phyloP scores from a whole-genome alignment of 2,113 vertebrate species.

The Thalassoma bifasciatum region DNA sequence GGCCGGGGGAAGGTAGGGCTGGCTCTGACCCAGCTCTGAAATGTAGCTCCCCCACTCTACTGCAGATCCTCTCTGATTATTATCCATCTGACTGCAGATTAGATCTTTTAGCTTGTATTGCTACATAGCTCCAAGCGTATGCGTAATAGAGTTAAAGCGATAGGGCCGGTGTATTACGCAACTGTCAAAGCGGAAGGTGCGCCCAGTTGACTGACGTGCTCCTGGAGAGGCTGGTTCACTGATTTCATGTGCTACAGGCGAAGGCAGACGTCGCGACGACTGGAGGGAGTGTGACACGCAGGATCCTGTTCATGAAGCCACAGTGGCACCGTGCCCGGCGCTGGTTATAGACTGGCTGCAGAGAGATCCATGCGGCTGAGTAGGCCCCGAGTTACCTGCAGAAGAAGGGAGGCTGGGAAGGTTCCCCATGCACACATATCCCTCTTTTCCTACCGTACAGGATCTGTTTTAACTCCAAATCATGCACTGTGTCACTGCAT shows the following conservation, averaged over 20 bases:
- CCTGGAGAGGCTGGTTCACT: constrained; percentile 18
- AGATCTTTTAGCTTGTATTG: constrained; percentile 21
- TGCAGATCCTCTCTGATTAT: constrained; percentile 29
- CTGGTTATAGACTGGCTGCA: constrained; percentile 38
- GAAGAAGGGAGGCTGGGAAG: neutral
- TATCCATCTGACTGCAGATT: constrained; percentile 16
- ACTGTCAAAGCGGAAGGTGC: constrained; percentile 71
- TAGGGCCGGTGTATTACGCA: constrained; percentile 74
- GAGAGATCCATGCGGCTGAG: constrained; percentile 35
- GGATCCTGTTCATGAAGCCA: constrained; percentile 17
- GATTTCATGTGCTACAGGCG: neutral
- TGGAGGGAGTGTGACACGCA: constrained; percentile 25
- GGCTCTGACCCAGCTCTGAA: constrained; percentile 49
- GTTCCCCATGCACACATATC: neutral
- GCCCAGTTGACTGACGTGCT: constrained; percentile 63
- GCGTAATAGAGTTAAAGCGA: constrained; percentile 51
- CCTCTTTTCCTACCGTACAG: neutral
- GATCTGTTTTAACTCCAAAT: neutral
- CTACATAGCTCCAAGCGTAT: constrained; percentile 38
- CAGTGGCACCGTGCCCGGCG: constrained; percentile 32
- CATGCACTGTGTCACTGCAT: neutral
- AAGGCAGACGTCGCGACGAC: constrained; percentile 46
- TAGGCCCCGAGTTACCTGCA: constrained; percentile 30
- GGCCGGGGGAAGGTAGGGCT: constrained; percentile 27
- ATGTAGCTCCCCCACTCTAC: constrained; percentile 6